Percentiles rank a stretch among this genome's conserved stretches.
phyloP scores from a whole-genome alignment of 2,113 vertebrate species.

The Junco hyemalis region DNA sequence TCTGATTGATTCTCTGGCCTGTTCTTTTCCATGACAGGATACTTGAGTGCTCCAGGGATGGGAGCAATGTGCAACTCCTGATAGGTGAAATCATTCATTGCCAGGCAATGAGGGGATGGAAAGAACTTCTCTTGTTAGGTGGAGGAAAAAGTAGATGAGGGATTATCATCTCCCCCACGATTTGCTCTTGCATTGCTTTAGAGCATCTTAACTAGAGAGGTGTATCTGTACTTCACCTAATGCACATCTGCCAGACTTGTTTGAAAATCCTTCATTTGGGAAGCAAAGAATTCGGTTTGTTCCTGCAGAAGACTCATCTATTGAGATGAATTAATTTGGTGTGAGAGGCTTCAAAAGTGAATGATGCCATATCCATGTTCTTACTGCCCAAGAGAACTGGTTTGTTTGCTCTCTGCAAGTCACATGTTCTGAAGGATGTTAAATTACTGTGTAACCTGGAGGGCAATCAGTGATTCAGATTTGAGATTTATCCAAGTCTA shows the following conservation, averaged over 20 bases:
- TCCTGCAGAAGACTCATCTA: background rate
- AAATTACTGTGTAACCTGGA: background rate
- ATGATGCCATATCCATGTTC: background rate
- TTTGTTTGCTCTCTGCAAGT: background rate
- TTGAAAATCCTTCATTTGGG: background rate
- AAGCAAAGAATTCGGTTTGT: background rate
- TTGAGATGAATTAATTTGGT: background rate
- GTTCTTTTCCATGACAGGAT: background rate
- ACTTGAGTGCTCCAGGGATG: background rate
- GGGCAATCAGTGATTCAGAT: background rate
- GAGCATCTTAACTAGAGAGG: background rate
- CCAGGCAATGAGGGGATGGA: background rate
- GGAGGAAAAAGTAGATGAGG: background rate
- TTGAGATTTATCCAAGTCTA: background rate
- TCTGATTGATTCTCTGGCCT: background rate
- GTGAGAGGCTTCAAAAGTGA: background rate
- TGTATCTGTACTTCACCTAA: background rate
- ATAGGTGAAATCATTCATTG: background rate
- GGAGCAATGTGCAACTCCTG: rapidly evolving
- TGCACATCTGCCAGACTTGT: background rate
- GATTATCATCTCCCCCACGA: rapidly evolving
- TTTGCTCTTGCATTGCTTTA: background rate
- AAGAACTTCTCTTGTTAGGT: background rate
- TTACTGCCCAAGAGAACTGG: background rate
- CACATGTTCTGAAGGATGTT: background rate